Conservation (phyloP, 2,113 vertebrate genomes). For the Myrmecophaga tridactyla region DNA sequence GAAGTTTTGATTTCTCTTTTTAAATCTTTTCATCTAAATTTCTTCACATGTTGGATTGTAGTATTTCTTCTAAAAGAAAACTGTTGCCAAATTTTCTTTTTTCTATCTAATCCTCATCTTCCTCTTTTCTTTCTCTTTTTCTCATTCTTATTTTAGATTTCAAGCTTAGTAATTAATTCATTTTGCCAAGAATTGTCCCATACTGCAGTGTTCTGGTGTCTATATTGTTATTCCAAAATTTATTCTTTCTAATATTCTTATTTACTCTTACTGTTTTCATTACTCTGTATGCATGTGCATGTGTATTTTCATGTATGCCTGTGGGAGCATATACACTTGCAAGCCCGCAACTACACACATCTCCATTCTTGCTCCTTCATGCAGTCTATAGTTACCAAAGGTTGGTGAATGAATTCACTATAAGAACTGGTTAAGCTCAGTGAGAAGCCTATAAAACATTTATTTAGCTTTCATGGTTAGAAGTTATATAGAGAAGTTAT, state of each 20-base stretch:
- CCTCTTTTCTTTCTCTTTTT: not conserved
- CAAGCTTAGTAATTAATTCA: not conserved
- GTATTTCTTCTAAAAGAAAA: slow-evolving; percentile 21
- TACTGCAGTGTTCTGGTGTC: not conserved
- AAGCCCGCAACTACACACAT: not conserved
- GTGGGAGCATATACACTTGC: not conserved
- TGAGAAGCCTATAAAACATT: not conserved
- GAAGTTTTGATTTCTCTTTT: not conserved
- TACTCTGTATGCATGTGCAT: not conserved
- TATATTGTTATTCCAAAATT: not conserved
- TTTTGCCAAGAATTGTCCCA: not conserved
- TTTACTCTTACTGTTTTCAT: not conserved
- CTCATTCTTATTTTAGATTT: slow-evolving; percentile 18
- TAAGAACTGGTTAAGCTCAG: not conserved
- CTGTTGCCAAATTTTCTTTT: slow-evolving; percentile 1
- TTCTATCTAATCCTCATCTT: not conserved
- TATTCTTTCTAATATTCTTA: not conserved
- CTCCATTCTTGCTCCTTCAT: not conserved
- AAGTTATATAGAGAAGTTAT: too few species aligned
- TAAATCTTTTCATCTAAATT: not conserved
- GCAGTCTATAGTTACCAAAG: not conserved
- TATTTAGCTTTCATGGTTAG: not conserved
- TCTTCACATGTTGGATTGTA: not conserved
- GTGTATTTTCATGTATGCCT: not conserved
- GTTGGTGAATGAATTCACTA: not conserved